Evolutionary conservation across 2,888 invertebrate genomes (phyloP), one percentile per base, ranked within the genome.

Genomic region (Drosophila nigricruria): DNA sequence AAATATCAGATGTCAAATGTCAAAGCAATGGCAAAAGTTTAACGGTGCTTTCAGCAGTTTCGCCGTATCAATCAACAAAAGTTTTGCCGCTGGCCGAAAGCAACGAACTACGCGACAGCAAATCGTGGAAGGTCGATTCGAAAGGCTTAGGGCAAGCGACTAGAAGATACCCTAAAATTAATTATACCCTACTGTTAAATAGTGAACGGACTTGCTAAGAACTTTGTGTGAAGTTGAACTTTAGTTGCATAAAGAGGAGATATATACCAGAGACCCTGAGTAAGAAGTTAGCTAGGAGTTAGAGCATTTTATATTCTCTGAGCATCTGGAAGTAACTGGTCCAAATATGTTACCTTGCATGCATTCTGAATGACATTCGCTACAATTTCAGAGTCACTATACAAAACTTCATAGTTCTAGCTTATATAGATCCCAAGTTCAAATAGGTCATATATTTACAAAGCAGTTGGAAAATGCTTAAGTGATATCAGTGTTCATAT

Each of bases 11-110:
- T 62, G 79, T 65, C 78, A 72, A 58, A 65, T 81, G 82, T 83
- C 83, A 87, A 59, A 73, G 73, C 78, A 60, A 78, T 79, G 65
- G 84, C 85, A 81, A 86, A 81, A 84, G 86, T 79, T 86, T 86
- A 88, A 85, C 84, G 87, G 84, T 62, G 63, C 32, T 79, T 79
- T 77, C 70, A 73, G 42, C 80, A 67, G 73, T 67, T 70, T 70
- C 59, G 73, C 58, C 45, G 42, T 42, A 60, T 77, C 65, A 79
- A 79, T 79, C 77, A 73, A 52, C 49, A 54, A 27, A 59, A 34
- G n/a, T 34, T 30, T 34, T 43, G 70, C 70, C 59, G 61, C 32
- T 14, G 67, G 61, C 65, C 23, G 38, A 59, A 54, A 59, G 40
- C 42, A 50, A 68, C 63, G 40, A 77, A 70, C 65, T 62, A 23